These are phyloP conservation scores for Bolinopsis microptera DNA, from an alignment of 37 sponge, comb jelly and placozoan species.

Conservation along the genomic window DNA sequence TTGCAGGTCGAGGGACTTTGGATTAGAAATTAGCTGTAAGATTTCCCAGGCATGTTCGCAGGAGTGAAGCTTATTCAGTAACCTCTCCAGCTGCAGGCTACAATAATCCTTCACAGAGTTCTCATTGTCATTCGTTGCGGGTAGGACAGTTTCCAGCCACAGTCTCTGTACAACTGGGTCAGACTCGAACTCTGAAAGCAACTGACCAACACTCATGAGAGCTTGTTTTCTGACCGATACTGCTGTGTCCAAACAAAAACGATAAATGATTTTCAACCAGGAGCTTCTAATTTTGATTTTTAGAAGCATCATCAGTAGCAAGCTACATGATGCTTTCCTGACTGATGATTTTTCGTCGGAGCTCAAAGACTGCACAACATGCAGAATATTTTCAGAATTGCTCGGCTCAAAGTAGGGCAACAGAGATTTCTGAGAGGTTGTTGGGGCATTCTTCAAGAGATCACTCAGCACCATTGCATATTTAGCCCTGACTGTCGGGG, in stretches of 20 bases:
- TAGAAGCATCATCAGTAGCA: neutral
- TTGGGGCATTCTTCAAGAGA: neutral
- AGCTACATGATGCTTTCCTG: neutral
- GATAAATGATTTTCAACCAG: constrained; percentile 23
- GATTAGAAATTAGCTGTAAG: neutral
- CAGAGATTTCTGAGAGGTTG: neutral
- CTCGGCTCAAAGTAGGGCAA: neutral
- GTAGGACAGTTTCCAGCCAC: constrained; percentile 4
- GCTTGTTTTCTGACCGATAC: constrained; percentile 61
- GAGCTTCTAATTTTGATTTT: neutral
- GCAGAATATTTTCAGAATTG: neutral
- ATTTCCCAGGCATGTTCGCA: neutral
- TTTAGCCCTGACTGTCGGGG: constrained; percentile 49
- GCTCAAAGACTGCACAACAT: neutral
- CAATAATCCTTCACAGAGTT: constrained; percentile 24
- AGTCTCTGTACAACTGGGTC: neutral
- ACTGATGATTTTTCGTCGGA: neutral
- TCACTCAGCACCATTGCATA: constrained; percentile 44
- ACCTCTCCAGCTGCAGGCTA: neutral
- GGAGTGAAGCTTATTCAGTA: neutral
- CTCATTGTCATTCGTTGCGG: neutral
- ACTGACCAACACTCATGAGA: neutral
- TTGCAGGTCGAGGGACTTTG: neutral
- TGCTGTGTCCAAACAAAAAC: constrained; percentile 3
- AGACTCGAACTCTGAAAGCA: neutral